Percentiles rank a stretch among this genome's conserved stretches.
Evolutionary conservation across 2,888 invertebrate genomes (phyloP).

Genomic region (Peribatodes rhomboidaria): DNA sequence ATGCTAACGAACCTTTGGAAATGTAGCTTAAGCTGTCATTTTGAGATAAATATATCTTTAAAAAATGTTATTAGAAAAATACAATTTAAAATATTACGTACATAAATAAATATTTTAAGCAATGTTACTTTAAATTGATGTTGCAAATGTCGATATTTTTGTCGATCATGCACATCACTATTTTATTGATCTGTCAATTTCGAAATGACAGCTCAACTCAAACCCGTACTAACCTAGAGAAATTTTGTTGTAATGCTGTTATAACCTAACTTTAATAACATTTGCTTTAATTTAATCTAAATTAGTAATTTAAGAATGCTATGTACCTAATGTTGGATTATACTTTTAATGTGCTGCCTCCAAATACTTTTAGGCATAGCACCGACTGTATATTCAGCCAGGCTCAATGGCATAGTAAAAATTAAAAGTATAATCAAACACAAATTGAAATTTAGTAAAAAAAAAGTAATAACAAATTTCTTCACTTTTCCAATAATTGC

Average conservation of each 20-base stretch:
- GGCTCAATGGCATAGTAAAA: background rate
- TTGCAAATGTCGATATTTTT: conserved; percentile 21
- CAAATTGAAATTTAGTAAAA: conserved; percentile 56
- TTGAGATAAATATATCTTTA: conserved; percentile 19
- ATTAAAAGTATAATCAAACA: conserved; percentile 68
- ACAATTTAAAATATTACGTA: background rate
- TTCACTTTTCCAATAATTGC: conserved; percentile 77
- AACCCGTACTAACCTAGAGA: conserved; percentile 59
- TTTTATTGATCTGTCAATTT: conserved; percentile 30
- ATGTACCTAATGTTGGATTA: conserved; percentile 70
- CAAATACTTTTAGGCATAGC: background rate
- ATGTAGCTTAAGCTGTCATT: conserved; percentile 57
- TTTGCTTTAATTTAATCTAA: conserved; percentile 75
- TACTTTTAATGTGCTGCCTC: conserved; percentile 47
- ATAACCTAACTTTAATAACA: conserved; percentile 53
- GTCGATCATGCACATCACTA: conserved; percentile 27
- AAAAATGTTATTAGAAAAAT: conserved; percentile 41
- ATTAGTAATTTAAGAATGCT: conserved; percentile 68
- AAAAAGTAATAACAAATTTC: conserved; percentile 59
- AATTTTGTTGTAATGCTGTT: conserved; percentile 58
- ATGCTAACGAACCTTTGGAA: conserved; percentile 50
- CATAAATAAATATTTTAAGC: background rate
- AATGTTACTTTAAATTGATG: background rate
- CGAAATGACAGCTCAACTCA: conserved; percentile 54
- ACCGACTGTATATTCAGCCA: conserved; percentile 15